Evolutionary conservation across 2,113 vertebrate species (phyloP), one percentile per base, ranked within the genome.

Genomic region (Probosciger aterrimus): DNA sequence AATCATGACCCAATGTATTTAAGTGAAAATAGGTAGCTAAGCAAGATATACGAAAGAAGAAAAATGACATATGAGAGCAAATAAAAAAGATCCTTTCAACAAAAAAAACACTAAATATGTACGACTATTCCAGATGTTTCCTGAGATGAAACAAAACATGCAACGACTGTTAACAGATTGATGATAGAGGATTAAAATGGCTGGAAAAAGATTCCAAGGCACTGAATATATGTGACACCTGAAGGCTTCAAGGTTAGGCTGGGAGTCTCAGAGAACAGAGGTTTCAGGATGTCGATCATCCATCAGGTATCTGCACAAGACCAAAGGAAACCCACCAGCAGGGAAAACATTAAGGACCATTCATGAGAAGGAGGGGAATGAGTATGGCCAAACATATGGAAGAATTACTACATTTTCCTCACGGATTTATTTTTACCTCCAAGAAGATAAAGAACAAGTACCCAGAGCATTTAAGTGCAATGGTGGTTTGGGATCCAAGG

Each of bases 91-190:
- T 85, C 50, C 80, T 97, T 94, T 96, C 95, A 95, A 90, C 59
- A 85, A 97, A 97, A 92, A 89, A 84, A 20, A 19, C 82, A 93
- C 90, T 82, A 86, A 89, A 94, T 84, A 86, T n/a, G 52, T 82
- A 95, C 79, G 82, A 80, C 81, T 97, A 86, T 96, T 97, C 94
- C 97, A 97, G 97, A 97, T 97, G 88, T 93, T 96, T 77, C 94
- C 92, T 65, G 20, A 96, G 95, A 97, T 97, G 94, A 97, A 98
- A 97, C 92, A 96, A 97, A 95, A 94, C 80, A 96, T 93, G 65
- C 69, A 94, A 76, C 7, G 0, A 86, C 92, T 96, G 74, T 88
- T 97, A 96, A 84, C 82, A 96, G 95, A 96, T 95, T 93, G 95
- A 96, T 94, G 90, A 88, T 37, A 73, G 75, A 77, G 67, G 84